phyloP scores from a whole-genome alignment of 2,113 vertebrate species.

The Anoura caudifer region DNA sequence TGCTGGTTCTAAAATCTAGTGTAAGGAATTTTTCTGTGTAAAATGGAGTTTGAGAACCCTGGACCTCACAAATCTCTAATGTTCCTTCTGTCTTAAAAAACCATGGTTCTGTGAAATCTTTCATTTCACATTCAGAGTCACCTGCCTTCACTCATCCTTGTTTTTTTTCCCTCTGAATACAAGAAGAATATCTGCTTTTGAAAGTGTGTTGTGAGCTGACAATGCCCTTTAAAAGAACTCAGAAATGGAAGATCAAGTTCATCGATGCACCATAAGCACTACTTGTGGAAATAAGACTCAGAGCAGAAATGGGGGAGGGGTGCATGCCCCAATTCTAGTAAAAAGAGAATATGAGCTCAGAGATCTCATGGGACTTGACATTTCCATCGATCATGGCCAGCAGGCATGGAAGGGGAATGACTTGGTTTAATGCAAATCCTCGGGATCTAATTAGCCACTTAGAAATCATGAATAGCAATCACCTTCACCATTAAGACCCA shows the following conservation, averaged over 20 bases:
- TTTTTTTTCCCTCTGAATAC: neutral
- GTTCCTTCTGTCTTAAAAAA: constrained; percentile 28
- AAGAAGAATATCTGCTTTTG: constrained; percentile 29
- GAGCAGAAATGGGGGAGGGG: neutral
- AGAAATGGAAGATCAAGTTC: constrained; percentile 55
- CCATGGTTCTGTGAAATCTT: constrained; percentile 30
- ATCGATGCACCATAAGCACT: neutral
- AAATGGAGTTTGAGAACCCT: constrained; percentile 32
- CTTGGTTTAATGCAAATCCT: constrained; percentile 71
- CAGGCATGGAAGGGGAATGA: constrained; percentile 63
- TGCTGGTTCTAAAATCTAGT: neutral
- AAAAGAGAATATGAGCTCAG: constrained; percentile 51
- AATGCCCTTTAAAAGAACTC: constrained; percentile 40
- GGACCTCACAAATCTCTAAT: neutral
- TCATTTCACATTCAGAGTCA: constrained; percentile 41
- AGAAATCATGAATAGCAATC: constrained; percentile 74
- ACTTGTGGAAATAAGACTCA: constrained; percentile 53
- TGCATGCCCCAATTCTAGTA: constrained; percentile 13
- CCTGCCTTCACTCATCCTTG: neutral
- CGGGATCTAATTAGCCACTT: constrained; percentile 69
- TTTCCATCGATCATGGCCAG: constrained; percentile 67
- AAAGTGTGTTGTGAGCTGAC: neutral
- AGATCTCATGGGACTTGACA: constrained; percentile 64
- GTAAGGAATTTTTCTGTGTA: constrained; percentile 7
- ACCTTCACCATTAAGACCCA: constrained; percentile 60